Evolutionary conservation across 2,113 vertebrate species (phyloP).

Genomic region (Apus apus): DNA sequence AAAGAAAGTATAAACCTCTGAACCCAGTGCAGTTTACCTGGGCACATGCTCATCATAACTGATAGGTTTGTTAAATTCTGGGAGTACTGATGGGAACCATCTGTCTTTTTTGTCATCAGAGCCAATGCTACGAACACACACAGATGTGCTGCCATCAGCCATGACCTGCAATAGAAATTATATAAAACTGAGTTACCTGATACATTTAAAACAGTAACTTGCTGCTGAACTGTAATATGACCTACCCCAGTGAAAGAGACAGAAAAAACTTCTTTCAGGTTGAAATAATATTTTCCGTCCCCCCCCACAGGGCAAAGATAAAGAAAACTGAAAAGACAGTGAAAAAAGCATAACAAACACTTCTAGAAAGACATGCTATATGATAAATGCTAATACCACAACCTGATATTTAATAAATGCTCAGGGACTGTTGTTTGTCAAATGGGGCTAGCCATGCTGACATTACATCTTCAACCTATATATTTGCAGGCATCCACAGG

Average conservation of each 20-base stretch:
- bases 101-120: slow-evolving; percentile 11
- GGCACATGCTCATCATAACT: slow-evolving; percentile 77
- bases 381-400: neutral
- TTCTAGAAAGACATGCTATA: neutral
- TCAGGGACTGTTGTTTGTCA: neutral
- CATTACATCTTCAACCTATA: neutral
- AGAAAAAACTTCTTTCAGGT: neutral
- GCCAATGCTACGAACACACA: slow-evolving; percentile 41
- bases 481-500: neutral
- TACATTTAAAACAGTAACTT: neutral
- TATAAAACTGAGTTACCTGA: neutral
- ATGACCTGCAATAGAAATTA: slow-evolving; percentile 78
- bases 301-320: neutral
- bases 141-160: slow-evolving; percentile 81
- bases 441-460: neutral
- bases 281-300: neutral
- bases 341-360: neutral
- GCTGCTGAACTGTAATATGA: neutral
- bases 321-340: neutral
- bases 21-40: slow-evolving; percentile 74
- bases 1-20: neutral
- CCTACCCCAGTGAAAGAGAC: neutral
- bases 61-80: slow-evolving; percentile 22
- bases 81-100: neutral
- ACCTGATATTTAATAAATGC: neutral